Conservation (phyloP, 2,113 vertebrate species). For the Podarcis cretensis region DNA sequence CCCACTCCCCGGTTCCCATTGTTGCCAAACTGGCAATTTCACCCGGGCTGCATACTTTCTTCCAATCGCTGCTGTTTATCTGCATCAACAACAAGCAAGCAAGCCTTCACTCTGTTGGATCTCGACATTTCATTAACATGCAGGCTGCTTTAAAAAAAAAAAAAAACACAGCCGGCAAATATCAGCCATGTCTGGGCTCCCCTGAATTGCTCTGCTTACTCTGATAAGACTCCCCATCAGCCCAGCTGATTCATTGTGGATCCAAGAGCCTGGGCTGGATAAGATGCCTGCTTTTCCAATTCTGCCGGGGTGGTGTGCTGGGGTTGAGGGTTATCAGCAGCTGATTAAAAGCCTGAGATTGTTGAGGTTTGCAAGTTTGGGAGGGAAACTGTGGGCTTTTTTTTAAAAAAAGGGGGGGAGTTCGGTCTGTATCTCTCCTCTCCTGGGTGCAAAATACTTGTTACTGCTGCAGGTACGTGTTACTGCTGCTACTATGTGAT, state of each 20-base stretch:
- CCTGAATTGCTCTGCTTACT: background rate
- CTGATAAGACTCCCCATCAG: slow-evolving; percentile 6
- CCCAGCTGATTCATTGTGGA: background rate
- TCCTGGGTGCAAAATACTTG: background rate
- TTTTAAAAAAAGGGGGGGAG: too few species aligned
- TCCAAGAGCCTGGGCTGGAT: background rate
- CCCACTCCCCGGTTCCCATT: background rate
- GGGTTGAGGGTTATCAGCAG: background rate
- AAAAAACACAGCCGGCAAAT: background rate
- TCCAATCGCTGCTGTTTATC: slow-evolving; percentile 24
- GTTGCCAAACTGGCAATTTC: background rate
- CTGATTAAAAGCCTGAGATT: background rate
- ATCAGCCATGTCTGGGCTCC: background rate
- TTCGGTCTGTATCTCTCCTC: background rate
- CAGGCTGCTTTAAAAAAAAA: background rate
- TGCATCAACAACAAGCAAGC: background rate
- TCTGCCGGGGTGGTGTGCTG: background rate
- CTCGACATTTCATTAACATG: slow-evolving; percentile 31
- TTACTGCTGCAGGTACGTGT: too few species aligned
- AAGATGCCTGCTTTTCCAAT: background rate
- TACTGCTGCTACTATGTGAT: background rate
- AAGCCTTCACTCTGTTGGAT: background rate
- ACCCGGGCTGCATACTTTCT: background rate
- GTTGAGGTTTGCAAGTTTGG: background rate
- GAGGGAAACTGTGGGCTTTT: background rate